Conservation (phyloP, 2,113 vertebrate genomes). For the Stercorarius parasiticus region DNA sequence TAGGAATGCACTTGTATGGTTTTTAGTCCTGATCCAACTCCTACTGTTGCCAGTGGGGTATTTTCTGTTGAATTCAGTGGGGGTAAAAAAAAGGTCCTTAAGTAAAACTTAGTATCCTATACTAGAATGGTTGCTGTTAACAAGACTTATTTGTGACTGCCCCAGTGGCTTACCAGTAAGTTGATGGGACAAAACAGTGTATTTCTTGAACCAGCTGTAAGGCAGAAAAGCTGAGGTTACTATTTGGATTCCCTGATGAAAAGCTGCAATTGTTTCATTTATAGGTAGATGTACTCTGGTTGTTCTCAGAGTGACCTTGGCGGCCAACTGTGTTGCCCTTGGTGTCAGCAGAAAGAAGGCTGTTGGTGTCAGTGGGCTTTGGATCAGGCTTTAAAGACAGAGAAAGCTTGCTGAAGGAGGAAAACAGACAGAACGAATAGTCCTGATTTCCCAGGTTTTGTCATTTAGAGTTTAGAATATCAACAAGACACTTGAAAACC, state of each 20-base stretch:
- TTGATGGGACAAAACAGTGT: neutral
- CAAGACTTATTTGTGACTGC: neutral
- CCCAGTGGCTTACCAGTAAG: neutral
- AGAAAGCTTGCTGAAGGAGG: conserved; percentile 11
- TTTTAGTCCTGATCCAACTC: conserved; percentile 45
- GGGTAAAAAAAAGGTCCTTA: neutral
- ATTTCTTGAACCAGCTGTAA: neutral
- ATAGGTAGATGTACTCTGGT: conserved; percentile 6
- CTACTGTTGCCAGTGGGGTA: conserved; percentile 19
- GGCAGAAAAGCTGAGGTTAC: conserved; percentile 29
- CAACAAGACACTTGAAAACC: conserved; percentile 9
- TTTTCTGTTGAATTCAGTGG: neutral
- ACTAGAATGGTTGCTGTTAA: neutral
- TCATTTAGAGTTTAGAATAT: conserved; percentile 25
- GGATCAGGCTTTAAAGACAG: conserved; percentile 47
- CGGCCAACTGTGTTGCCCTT: neutral
- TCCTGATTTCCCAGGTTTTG: neutral
- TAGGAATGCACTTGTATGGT: neutral
- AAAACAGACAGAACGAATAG: neutral
- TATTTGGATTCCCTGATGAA: neutral
- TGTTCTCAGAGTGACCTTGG: conserved; percentile 44
- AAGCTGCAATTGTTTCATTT: conserved; percentile 25
- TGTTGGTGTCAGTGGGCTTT: conserved; percentile 55
- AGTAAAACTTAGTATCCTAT: neutral
- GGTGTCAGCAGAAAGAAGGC: conserved; percentile 32